Conservation (phyloP, 1,140 invertebrate genomes). For the Brachionus paranguensis region DNA sequence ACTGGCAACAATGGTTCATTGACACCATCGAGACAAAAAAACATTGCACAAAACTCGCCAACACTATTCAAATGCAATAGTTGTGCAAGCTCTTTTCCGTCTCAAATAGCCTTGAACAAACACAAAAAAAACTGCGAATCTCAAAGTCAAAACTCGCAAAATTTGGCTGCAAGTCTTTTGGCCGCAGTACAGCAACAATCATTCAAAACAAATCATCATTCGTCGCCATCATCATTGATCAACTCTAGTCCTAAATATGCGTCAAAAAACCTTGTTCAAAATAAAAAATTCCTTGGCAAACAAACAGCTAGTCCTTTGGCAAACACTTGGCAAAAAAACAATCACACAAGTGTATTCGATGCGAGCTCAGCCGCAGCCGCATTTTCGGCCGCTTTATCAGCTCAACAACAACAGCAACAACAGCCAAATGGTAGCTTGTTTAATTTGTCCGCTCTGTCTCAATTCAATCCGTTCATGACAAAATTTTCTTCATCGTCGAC, state of each 20-base stretch:
- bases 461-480: slow-evolving; percentile 8
- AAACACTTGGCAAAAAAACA: not conserved
- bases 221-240: slow-evolving; percentile 53
- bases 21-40: not conserved
- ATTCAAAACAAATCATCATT: not conserved
- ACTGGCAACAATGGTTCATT: slow-evolving; percentile 45
- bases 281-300: not conserved
- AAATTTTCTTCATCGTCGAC: slow-evolving; percentile 10
- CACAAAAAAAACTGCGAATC: slow-evolving; percentile 2
- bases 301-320: not conserved
- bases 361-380: slow-evolving; percentile 8
- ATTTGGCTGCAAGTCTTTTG: slow-evolving; percentile 12
- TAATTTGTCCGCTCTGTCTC: not conserved
- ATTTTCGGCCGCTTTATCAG: not conserved
- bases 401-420: not conserved
- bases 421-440: not conserved
- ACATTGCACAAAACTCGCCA: not conserved
- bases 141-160: not conserved
- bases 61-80: not conserved
- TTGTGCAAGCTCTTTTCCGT: not conserved
- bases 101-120: slow-evolving; percentile 20
- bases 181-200: slow-evolving; percentile 10
- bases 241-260: slow-evolving; percentile 11
- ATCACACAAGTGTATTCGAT: not conserved
- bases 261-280: not conserved